Evolutionary conservation across 1,140 invertebrate species (phyloP), one percentile per base, ranked within the genome.

Genomic region (Psilanteris sp.): DNA sequence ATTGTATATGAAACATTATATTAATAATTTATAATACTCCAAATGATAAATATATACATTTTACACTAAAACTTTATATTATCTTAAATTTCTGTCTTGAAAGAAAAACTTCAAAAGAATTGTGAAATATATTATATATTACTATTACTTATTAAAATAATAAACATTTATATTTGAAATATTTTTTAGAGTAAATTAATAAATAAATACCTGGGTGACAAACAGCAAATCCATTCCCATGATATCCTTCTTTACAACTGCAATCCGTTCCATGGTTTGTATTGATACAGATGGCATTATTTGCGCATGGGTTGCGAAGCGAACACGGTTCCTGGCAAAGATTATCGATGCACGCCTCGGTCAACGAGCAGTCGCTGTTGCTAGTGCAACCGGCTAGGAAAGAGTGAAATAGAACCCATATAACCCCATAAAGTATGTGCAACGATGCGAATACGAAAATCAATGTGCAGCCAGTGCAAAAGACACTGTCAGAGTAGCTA

Each of bases 181-280:
- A n/a, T n/a, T n/a, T n/a, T n/a, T n/a, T n/a, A n/a, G n/a, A n/a
- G n/a, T n/a, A n/a, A n/a, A n/a, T n/a, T n/a, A n/a, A n/a, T n/a
- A n/a, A n/a, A n/a, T n/a, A n/a, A n/a, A n/a, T 91, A 95, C 94
- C 93, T 90, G 91, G 91, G 62, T 92, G 90, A 79, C 94, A 96
- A 71, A 92, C 91, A 11, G 94, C 90, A 78, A 93, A 94, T 79
- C 95, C 95, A 81, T 97, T 95, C 79, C 96, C 96, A 81, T 95
- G 92, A 81, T 91, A 96, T 44, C 94, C 95, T 84, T 96, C 93
- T 16, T 91, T 90, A 80, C 96, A 97, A 77, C 91, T 94, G 83
- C 96, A 97, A 64, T 96, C 93, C 1, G 94, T 92, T 59, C 91
- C 92, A 81, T 97, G 96, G 77, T 96, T 95, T n/a, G 92, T 93